Percentiles rank a stretch among this genome's conserved stretches.
These are phyloP conservation scores for Brienomyrus longianalis DNA, from an alignment of 2,113 vertebrate species.

Conservation along the genomic window DNA sequence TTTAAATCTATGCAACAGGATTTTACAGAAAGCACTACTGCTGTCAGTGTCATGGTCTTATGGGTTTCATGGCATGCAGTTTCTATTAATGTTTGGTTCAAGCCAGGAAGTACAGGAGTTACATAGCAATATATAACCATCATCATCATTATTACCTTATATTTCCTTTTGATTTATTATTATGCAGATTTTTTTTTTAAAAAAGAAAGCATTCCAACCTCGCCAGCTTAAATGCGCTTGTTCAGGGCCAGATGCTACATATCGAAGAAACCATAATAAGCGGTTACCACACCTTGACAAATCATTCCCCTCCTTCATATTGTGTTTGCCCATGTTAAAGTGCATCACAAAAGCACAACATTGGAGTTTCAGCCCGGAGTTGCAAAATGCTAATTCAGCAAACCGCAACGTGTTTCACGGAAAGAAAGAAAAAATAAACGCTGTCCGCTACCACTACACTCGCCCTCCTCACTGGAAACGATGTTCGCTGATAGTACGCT, in stretches of 20 bases:
- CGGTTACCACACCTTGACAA: neutral
- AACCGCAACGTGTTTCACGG: slow-evolving; percentile 9
- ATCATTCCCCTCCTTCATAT: neutral
- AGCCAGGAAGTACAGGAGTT: neutral
- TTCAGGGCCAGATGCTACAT: neutral
- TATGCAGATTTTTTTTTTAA: neutral
- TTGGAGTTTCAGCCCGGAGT: neutral
- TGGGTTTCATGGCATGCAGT: neutral
- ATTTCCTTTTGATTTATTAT: neutral
- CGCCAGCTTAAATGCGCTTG: neutral
- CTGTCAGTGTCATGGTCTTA: neutral
- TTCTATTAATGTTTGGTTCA: neutral
- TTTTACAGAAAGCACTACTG: neutral
- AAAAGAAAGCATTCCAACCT: neutral
- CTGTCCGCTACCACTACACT: neutral
- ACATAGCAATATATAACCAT: neutral
- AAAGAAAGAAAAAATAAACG: neutral
- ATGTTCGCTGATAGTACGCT: neutral
- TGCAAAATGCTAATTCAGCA: neutral
- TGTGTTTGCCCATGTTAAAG: neutral
- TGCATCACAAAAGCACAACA: neutral
- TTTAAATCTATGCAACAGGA: neutral
- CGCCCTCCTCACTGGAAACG: neutral
- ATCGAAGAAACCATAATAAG: neutral
- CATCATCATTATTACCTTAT: neutral